A percentile compares a stretch with the other conserved stretches of the same genome.
phyloP scores from a whole-genome alignment of 2,888 invertebrate species.

The Tryphoninae sp. region DNA sequence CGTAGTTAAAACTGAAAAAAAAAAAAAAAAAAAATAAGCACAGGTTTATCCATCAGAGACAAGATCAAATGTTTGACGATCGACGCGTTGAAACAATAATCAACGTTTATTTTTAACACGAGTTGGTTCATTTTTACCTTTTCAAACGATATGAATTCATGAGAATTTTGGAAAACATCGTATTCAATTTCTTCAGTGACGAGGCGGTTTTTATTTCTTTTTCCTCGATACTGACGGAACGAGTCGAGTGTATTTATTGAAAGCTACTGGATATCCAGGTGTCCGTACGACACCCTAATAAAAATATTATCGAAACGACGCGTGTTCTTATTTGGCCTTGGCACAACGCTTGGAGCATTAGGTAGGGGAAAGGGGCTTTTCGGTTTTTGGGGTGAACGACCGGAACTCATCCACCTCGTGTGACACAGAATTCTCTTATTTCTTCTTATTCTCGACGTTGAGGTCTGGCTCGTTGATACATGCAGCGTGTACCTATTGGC shows the following conservation, averaged over 20 bases:
- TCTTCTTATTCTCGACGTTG: neutral
- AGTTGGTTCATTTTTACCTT: too few species aligned
- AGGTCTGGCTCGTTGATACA: neutral
- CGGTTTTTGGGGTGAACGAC: conserved; percentile 35
- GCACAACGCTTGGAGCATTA: conserved; percentile 24
- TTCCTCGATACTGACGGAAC: neutral
- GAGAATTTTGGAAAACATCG: too few species aligned
- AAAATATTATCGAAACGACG: conserved; percentile 22
- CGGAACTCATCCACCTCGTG: conserved; percentile 31
- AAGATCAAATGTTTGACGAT: neutral
- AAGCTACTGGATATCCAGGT: conserved; percentile 2
- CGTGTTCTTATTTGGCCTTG: conserved; percentile 3
- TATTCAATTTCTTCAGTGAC: too few species aligned
- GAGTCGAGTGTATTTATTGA: neutral
- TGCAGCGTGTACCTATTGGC: too few species aligned
- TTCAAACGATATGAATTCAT: too few species aligned
- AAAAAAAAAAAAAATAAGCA: neutral
- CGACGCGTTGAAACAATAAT: neutral
- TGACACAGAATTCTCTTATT: conserved; percentile 2
- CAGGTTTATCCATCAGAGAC: neutral
- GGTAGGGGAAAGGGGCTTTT: neutral
- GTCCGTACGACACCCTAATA: conserved; percentile 4
- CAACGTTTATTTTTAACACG: neutral
- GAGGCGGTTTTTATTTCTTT: neutral
- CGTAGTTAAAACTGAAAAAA: neutral